phyloP scores from a whole-genome alignment of 2,113 vertebrate species.

The Paralichthys olivaceus region DNA sequence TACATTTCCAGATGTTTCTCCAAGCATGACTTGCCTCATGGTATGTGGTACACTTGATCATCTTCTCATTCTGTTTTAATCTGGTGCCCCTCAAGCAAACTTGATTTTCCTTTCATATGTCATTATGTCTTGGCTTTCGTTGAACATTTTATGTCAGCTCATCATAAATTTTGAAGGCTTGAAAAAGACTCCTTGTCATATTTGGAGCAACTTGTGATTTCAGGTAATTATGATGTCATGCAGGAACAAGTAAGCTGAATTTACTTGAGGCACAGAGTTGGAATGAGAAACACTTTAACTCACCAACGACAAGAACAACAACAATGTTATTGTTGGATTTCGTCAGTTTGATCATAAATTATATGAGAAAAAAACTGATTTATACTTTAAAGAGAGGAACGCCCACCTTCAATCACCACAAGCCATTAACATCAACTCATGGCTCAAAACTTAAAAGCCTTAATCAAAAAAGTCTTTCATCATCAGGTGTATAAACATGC shows the following conservation, averaged over 20 bases:
- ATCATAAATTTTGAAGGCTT: background rate
- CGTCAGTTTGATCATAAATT: background rate
- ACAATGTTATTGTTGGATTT: background rate
- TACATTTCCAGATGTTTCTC: background rate
- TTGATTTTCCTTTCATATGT: background rate
- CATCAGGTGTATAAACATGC: conserved; percentile 51
- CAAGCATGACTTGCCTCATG: background rate
- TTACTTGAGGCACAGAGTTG: background rate
- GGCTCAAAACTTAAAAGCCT: conserved; percentile 48
- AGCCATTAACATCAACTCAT: conserved; percentile 49
- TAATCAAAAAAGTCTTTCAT: conserved; percentile 72
- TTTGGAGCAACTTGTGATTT: background rate
- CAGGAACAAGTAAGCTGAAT: background rate
- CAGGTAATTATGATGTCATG: background rate
- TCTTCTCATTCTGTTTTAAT: background rate
- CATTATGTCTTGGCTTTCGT: background rate
- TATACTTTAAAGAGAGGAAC: conserved; percentile 18
- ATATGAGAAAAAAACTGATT: conserved; percentile 18
- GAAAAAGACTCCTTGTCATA: background rate
- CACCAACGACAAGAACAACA: background rate
- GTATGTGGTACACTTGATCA: background rate
- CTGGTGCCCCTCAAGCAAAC: background rate
- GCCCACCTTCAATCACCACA: conserved; percentile 60
- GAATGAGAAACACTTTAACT: background rate
- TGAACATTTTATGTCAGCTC: background rate